Base-by-base conservation (phyloP, 1,140 invertebrate genomes). In the Acyrthosiphon pisum region DNA sequence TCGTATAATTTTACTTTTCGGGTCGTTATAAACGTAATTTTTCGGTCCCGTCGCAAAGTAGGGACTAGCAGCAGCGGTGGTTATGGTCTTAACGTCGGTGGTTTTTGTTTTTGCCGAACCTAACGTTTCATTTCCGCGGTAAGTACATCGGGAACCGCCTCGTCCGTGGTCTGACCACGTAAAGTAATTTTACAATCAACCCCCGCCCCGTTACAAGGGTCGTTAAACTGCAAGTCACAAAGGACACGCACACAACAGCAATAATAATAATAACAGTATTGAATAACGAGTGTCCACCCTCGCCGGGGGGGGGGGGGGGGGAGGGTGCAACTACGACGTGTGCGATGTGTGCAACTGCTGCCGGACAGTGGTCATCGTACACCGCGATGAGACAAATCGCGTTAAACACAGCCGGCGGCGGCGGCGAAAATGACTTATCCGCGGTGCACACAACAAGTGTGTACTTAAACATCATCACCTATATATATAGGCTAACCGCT, bases 361-460 rank as follows among this genome's bases (percentile, higher is more conserved):
- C 30, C 60, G 60, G 60, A 68, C 60, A 68, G 60, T 68, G 60
- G 60, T 68, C 60, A 68, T 68, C 60, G 56, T 56, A 56, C 6
- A 46, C 14, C 26, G 26, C 30, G 56, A 68, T 11, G 26, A 68
- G 60, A 68, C 30, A 68, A 68, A 68, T 68, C 60, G 60, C 60
- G 60, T 68, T 68, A 68, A 68, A 68, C 60, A 68, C 60, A 68
- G 60, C 60, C 60, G 60, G 60, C 56, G 56, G 56, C 60, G 60
- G 26, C 56, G 56, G 56, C 14, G 60, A 68, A 68, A 68, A 68
- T 68, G 60, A 68, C 60, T 68, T 68, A 68, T 68, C 11, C 60
- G 60, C 9, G 30, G 26, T 30, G 26, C 26, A 11, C 26, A 68
- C 60, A 68, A 68, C 60, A 68, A 68, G 60, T 68, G 60, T 68